Base-by-base conservation (phyloP, 2,888 invertebrate species). In the Sepiola atlantica region DNA sequence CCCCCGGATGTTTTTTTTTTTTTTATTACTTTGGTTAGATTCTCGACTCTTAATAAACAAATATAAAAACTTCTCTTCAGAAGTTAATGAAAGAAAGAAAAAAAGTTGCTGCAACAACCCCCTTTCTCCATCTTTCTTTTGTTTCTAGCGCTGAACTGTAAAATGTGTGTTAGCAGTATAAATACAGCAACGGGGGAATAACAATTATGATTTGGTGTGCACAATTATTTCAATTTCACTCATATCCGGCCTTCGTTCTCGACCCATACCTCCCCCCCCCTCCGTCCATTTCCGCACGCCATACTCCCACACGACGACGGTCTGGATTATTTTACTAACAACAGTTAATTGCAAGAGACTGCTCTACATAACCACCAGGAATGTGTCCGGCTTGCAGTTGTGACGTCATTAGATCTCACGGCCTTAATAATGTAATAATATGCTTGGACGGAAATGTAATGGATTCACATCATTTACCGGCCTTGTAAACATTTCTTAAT, bases 281-380 rank as follows among this genome's bases (percentile, higher is more conserved):
- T 18, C 16, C 18, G n/a, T n/a, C n/a, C 4, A 8, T 3, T 24
- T n/a, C n/a, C n/a, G 4, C 32, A 10, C 14, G 1, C n/a, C 32
- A n/a, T n/a, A 14, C 77, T 77, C 77, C 77, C n/a, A 77, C 77
- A 77, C n/a, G 16, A 77, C 1, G n/a, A 10, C n/a, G 16, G n/a
- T n/a, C 16, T 14, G 0, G 77, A 77, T 77, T 77, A 61, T 61
- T 61, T 24, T 61, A 77, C n/a, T 77, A n/a, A n/a, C n/a, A 77
- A 77, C 77, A 77, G n/a, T 77, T 77, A 77, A 77, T 77, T 77
- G 77, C n/a, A 32, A 77, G n/a, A 77, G n/a, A 77, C 77, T 77
- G 77, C n/a, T 77, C 77, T 77, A 77, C n/a, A 77, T 77, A 77
- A 0, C 77, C 14, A 77, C 32, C n/a, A n/a, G 77, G 77, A 77